Evolutionary conservation across 2,797 vertebrate genomes (phyloP), one percentile per base, ranked within the genome.

Genomic region (Crossoptilon crossoptilon): DNA sequence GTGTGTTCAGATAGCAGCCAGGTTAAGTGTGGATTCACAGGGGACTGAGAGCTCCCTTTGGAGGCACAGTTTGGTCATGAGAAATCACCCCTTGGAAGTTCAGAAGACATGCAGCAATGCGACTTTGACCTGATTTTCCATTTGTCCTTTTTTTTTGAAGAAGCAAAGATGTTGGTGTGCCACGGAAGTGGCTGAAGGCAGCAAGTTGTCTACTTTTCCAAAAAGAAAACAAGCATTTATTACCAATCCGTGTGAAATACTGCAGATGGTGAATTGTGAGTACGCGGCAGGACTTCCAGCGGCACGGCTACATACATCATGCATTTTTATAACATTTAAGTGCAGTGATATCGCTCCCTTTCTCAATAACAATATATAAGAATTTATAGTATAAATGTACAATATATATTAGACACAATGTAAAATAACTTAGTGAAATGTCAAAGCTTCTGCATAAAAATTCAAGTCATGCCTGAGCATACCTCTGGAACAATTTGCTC

Each of bases 341-440:
- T 91, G 84, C 88, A 94, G 80, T 18, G 19, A 78, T 82, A 82
- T 69, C 88, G 86, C 91, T 90, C 43, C 77, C 37, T 95, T 81
- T 91, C 80, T 81, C 73, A 69, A 66, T 94, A 93, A 91, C 92
- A 95, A 94, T 95, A 74, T 77, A 67, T 75, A 90, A 87, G 91
- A 89, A 88, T 90, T 76, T 77, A 16, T 88, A 75, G 89, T 88
- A 85, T 94, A 93, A 96, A 70, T 77, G 84, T 94, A 95, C 93
- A 93, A 75, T 90, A 93, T 79, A 86, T 84, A 92, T 82, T 76
- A 89, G 59, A 81, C 71, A 87, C 94, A 82, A 78, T 75, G 48
- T 78, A 79, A 84, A 87, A 85, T 84, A 78, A 78, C 56, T 88
- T 92, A 86, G 67, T 49, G 93, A 88, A 87, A 91, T 41, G 84